Base-by-base conservation (phyloP, 2,888 invertebrate genomes). In the Drosophila mulleri region DNA sequence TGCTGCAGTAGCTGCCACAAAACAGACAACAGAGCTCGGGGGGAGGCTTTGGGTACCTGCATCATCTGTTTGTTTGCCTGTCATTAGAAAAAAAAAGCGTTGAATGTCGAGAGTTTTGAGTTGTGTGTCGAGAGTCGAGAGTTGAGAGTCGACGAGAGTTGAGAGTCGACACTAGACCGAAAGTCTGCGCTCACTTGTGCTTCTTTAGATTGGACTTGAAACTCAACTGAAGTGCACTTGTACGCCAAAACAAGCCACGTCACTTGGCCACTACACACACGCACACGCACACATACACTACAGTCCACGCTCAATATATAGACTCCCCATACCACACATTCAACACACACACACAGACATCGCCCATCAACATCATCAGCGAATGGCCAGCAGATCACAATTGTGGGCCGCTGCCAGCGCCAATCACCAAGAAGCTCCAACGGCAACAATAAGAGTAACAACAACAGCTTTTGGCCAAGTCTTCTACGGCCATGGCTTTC, bases 151-250 rank as follows among this genome's bases (percentile, higher is more conserved):
- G 67, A 67, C 20, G 67, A 67, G 67, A 47, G 66, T 53, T 45
- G 74, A 66, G 75, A 75, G 80, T 75, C 77, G 88, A 83, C 88
- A 88, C 83, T 83, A 88, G 83, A 83, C 83, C 88, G 88, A 84
- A 88, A 84, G 88, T 84, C 83, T 88, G 75, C 83, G 83, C 78
- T 84, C 83, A 84, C 83, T 84, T 84, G 83, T 88, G 86, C 88
- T 83, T 88, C 89, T 87, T 83, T 87, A 82, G 89, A 89, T 88
- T 87, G 87, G 89, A 83, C 85, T 85, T 82, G 83, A 88, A 85
- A 88, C 83, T 86, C 82, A 87, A 74, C 72, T 88, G 84, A 86
- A 85, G 85, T 88, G 89, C 84, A 88, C 85, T 88, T 88, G 89
- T 83, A 82, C 79, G 85, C 87, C 89, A 87, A 84, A 84, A 84